A percentile compares a stretch with the other conserved stretches of the same genome.
Evolutionary conservation across 2,888 invertebrate species (phyloP).

Genomic region (Dicyrtoma fusca): DNA sequence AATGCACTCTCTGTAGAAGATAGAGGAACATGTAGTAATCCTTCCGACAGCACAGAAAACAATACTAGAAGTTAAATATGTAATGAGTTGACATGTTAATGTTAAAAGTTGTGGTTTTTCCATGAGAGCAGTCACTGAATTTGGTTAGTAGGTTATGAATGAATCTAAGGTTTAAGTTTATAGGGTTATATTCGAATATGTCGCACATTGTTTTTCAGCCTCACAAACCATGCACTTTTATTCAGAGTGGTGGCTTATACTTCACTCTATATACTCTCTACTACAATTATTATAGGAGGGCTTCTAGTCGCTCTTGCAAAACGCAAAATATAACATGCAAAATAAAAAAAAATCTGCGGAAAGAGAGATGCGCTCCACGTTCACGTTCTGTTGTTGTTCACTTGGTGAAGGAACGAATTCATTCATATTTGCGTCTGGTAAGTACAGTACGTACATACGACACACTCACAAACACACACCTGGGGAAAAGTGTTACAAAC

Average conservation of each 20-base stretch:
- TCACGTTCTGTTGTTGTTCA: no score
- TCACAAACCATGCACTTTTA: no score
- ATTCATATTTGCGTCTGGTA: no score
- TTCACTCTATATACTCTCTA: no score
- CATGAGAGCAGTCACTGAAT: constrained; percentile 43
- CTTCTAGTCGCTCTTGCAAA: neutral
- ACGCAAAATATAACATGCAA: neutral
- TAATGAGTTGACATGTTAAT: constrained; percentile 18
- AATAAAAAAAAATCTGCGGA: constrained; percentile 4
- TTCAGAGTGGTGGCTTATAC: no score
- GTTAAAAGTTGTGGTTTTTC: constrained; percentile 30
- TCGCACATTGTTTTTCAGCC: constrained; percentile 4
- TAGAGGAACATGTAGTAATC: no score
- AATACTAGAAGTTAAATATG: constrained; percentile 4
- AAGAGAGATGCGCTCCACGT: constrained; percentile 7
- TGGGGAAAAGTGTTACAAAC: constrained; percentile 19
- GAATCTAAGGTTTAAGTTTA: constrained; percentile 8
- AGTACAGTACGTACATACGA: neutral
- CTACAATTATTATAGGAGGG: no score
- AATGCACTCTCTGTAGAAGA: constrained; percentile 5
- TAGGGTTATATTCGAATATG: neutral
- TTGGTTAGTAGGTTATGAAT: constrained; percentile 51
- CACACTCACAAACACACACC: neutral
- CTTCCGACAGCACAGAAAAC: neutral
- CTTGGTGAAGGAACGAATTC: no score